Conservation (phyloP, 92 coral and sea anemone species). For the Epizoanthus stellaris region DNA sequence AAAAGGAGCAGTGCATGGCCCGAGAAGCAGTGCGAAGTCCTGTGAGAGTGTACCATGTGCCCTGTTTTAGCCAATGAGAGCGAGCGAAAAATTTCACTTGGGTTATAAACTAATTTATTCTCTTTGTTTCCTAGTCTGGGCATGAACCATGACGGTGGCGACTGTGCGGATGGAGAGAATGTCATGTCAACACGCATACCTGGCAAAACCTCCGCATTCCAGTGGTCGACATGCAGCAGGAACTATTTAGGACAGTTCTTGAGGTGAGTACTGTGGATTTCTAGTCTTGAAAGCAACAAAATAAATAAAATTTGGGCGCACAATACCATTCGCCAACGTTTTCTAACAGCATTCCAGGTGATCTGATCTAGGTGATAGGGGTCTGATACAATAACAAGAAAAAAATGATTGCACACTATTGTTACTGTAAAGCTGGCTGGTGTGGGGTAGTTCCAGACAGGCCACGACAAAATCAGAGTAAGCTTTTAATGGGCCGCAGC, state of each 20-base stretch:
- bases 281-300: background rate
- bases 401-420: background rate
- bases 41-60: background rate
- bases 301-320: too few relatives aligned
- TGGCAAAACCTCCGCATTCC: slow-evolving; percentile 81
- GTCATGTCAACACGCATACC: slow-evolving; percentile 88
- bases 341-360: background rate
- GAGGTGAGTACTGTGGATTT: slow-evolving; percentile 53
- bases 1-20: too few relatives aligned
- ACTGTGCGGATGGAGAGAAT: slow-evolving; percentile 84
- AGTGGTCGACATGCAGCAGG: slow-evolving; percentile 95
- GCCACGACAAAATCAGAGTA: too few relatives aligned
- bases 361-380: too few relatives aligned
- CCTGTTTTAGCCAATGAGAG: too few relatives aligned
- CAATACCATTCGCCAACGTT: background rate
- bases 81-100: background rate
- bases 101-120: background rate
- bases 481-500: too few relatives aligned
- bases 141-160: slow-evolving; percentile 89
- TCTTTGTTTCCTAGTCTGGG: slow-evolving; percentile 74
- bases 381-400: too few relatives aligned
- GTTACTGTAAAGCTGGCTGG: too few relatives aligned
- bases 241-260: slow-evolving; percentile 90
- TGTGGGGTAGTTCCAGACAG: too few relatives aligned
- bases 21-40: too few relatives aligned